Evolutionary conservation across 2,888 invertebrate species (phyloP).

Genomic region (Caenorhabditis sp.): DNA sequence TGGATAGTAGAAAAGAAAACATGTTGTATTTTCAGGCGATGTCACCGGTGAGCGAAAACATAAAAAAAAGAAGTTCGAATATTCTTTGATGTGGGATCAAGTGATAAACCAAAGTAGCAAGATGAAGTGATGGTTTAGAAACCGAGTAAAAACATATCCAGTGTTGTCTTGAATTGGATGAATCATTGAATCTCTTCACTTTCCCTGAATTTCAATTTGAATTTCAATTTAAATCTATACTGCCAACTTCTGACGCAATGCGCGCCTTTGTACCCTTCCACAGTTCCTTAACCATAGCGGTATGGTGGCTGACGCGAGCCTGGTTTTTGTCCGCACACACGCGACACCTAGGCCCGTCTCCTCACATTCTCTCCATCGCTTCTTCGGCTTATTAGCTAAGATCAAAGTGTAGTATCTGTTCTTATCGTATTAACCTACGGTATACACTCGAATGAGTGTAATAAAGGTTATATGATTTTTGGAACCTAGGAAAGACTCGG

Average conservation of each 20-base stretch:
- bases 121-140: too few species aligned
- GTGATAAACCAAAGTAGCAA: too few species aligned
- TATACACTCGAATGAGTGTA: slow-evolving; percentile 67
- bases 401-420: slow-evolving; percentile 70
- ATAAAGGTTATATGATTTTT: slow-evolving; percentile 67
- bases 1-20: background rate
- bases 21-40: too few species aligned
- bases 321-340: background rate
- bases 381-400: slow-evolving; percentile 70
- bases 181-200: too few species aligned
- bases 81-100: too few species aligned
- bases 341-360: background rate
- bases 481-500: slow-evolving; percentile 59
- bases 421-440: slow-evolving; percentile 71
- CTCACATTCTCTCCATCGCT: slow-evolving; percentile 27
- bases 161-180: too few species aligned
- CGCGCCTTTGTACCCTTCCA: background rate
- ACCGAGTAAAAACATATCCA: too few species aligned
- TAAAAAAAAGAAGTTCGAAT: too few species aligned
- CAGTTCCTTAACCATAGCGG: background rate
- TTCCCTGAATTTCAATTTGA: too few species aligned
- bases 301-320: background rate
- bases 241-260: background rate
- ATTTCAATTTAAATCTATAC: background rate
- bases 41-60: too few species aligned